These are phyloP conservation scores for Dermolepida albohirtum DNA, from an alignment of 2,888 invertebrate genomes.

Conservation along the genomic window DNA sequence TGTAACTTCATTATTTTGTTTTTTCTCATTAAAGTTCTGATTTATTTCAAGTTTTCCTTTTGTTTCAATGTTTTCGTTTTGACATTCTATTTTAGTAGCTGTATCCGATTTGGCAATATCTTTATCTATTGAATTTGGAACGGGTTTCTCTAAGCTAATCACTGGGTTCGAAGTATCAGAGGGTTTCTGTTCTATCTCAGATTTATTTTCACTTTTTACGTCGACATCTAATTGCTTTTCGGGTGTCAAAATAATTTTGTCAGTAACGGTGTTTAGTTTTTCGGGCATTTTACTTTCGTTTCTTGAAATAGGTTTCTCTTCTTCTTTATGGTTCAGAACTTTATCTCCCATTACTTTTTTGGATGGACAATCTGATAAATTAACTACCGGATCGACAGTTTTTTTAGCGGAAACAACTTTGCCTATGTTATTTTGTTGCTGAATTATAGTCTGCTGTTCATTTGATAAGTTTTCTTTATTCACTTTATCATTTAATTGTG, in stretches of 20 bases:
- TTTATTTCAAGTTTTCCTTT: constrained; percentile 3
- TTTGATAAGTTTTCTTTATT: constrained; percentile 4
- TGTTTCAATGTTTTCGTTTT: neutral
- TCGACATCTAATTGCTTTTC: neutral
- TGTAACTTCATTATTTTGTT: constrained; percentile 8
- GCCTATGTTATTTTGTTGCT: constrained; percentile 4
- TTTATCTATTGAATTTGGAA: neutral
- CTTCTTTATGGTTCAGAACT: constrained; percentile 10
- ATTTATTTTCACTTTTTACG: constrained; percentile 20
- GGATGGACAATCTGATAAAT: constrained; percentile 26
- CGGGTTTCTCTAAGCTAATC: neutral
- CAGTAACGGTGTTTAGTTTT: constrained; percentile 65
- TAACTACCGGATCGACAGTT: constrained; percentile 8
- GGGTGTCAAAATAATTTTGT: constrained; percentile 51
- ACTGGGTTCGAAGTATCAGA: neutral
- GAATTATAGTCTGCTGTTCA: constrained; percentile 12
- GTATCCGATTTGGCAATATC: neutral
- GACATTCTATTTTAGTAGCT: neutral
- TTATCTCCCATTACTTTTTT: constrained; percentile 22
- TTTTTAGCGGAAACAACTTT: constrained; percentile 24
- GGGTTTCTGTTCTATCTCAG: constrained; percentile 19
- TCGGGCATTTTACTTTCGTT: constrained; percentile 58
- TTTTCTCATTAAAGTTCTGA: neutral
- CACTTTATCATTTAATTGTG: constrained; percentile 1
- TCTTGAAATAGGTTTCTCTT: constrained; percentile 24